Evolutionary conservation across 1,140 invertebrate genomes (phyloP), one percentile per base, ranked within the genome.

Genomic region (Cryptotermes secundus): DNA sequence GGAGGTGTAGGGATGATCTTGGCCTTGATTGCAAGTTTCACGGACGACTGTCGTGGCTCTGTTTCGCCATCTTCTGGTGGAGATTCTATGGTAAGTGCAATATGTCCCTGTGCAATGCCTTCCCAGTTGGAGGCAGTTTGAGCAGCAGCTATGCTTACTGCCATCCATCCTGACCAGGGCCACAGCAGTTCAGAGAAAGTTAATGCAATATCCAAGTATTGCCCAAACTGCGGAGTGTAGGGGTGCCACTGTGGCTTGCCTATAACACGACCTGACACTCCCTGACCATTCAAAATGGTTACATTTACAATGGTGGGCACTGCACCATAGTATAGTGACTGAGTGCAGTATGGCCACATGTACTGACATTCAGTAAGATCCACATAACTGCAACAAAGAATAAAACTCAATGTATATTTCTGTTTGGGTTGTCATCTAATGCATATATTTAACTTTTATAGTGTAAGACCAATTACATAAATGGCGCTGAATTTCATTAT

Each of bases 291-390:
- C 36, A 97, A 92, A 86, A 97, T 95, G 2, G 96, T 97, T 1
- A 99, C 95, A 91, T 99, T 99, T 2, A 97, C 94, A 86, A 99
- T 96, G 19, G 95, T 94, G 0, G 97, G 96, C 90, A 97, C 94
- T 79, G 93, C 95, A 83, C 95, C 94, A 89, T 95, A 93, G 90
- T 98, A 99, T 4, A 99, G 88, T 19, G 97, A 96, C 89, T 99
- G 98, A 26, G 97, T 97, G 88, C 97, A 99, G 88, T 99, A 99
- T 0, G 98, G 97, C 97, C 97, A 99, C 97, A 98, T 98, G 88
- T 98, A 99, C 85, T 97, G 96, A 88, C 96, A 98, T 89, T 99
- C 97, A 1, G 96, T 97, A 35, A 98, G 91, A 89, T 99, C 97
- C 85, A 99, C 94, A 88, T 98, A 99, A 86, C 95, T 94, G 82